Evolutionary conservation across 2,797 vertebrate genomes (phyloP).

Genomic region (Gymnopithys bicolor): DNA sequence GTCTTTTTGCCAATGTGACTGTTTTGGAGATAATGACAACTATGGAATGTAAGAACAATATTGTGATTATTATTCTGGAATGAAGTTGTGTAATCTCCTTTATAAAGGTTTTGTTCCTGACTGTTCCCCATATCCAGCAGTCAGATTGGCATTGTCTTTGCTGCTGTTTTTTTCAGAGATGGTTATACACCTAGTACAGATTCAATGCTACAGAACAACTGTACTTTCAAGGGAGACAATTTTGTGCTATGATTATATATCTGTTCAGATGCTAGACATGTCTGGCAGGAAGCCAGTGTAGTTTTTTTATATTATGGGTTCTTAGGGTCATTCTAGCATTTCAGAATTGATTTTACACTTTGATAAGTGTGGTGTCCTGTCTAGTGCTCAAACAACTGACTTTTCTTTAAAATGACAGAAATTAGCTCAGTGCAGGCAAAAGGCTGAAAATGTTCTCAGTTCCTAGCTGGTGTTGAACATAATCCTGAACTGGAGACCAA

Average conservation of each 20-base stretch:
- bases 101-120: neutral
- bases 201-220: neutral
- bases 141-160: neutral
- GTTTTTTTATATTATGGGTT: neutral
- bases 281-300: neutral
- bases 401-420: neutral
- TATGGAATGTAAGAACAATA: neutral
- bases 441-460: neutral
- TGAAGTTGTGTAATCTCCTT: neutral
- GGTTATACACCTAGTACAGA: neutral
- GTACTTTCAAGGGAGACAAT: neutral
- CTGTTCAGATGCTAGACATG: neutral
- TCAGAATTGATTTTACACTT: constrained; percentile 1
- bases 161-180: neutral
- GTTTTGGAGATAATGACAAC: neutral
- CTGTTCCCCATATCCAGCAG: neutral
- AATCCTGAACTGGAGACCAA: neutral
- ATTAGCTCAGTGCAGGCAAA: neutral
- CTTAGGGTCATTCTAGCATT: neutral
- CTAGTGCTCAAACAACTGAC: neutral
- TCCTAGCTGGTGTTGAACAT: neutral
- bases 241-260: neutral
- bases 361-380: neutral
- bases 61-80: neutral
- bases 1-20: neutral